A percentile compares a stretch with the other conserved stretches of the same genome.
Conservation (phyloP, 2,113 vertebrate species). For the Petroica traversi region DNA sequence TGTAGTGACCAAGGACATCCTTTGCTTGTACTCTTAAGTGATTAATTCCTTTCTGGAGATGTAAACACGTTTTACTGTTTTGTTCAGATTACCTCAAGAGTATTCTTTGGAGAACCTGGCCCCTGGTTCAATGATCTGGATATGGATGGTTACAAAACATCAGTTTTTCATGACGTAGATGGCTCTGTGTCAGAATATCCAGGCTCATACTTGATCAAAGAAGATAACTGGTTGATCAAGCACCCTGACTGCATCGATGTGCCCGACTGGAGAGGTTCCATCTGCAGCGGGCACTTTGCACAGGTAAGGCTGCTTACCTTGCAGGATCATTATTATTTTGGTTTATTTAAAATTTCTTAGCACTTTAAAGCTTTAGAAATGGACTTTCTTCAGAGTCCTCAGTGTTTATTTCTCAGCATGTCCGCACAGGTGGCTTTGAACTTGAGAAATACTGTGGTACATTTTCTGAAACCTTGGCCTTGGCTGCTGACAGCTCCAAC, state of each 20-base stretch:
- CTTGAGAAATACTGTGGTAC: background rate
- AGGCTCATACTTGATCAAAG: slow-evolving; percentile 90
- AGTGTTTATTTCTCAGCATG: background rate
- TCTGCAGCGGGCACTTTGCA: slow-evolving; percentile 91
- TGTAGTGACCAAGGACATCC: background rate
- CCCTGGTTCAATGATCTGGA: slow-evolving; percentile 94
- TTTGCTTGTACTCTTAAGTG: background rate
- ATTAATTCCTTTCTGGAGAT: background rate
- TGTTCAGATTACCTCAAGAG: slow-evolving; percentile 89
- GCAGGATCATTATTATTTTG: background rate
- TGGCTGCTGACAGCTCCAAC: background rate
- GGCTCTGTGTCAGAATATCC: slow-evolving; percentile 94
- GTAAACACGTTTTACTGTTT: background rate
- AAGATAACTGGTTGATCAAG: slow-evolving; percentile 94
- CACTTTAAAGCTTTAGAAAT: background rate
- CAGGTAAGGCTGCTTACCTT: slow-evolving; percentile 79
- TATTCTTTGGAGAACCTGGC: slow-evolving; percentile 95
- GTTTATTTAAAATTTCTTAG: background rate
- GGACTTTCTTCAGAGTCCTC: background rate
- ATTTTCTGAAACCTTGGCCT: background rate
- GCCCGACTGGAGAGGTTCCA: slow-evolving; percentile 92
- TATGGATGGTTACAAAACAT: slow-evolving; percentile 97
- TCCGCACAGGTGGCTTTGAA: background rate
- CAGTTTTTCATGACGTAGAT: slow-evolving; percentile 91
- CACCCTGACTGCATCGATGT: slow-evolving; percentile 93